phyloP scores from a whole-genome alignment of 2,888 invertebrate genomes.

The Tubiluchus corallicola region DNA sequence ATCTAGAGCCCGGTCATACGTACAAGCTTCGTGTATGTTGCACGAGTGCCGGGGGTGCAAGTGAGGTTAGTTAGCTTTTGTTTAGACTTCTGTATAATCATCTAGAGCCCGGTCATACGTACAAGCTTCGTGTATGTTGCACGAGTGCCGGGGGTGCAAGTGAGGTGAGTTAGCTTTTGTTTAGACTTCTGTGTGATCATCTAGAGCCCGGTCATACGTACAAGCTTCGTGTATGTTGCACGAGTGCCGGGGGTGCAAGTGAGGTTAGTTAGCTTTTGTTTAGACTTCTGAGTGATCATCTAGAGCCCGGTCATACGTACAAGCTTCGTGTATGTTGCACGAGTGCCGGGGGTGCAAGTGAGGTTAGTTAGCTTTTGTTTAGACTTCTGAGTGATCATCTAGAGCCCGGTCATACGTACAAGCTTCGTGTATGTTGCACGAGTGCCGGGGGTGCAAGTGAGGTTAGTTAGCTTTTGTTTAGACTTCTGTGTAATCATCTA shows the following conservation, averaged over 20 bases:
- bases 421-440: constrained; percentile 50
- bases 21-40: constrained; percentile 57
- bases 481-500: constrained; percentile 57
- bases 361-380: constrained; percentile 30
- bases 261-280: constrained; percentile 34
- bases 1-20: constrained; percentile 55
- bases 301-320: constrained; percentile 61
- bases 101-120: constrained; percentile 57
- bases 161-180: constrained; percentile 34
- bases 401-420: constrained; percentile 58
- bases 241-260: constrained; percentile 53
- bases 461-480: no score
- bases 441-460: constrained; percentile 56
- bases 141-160: constrained; percentile 53
- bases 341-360: constrained; percentile 54
- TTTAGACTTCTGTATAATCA: constrained; percentile 61
- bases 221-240: constrained; percentile 51
- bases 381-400: constrained; percentile 60
- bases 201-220: constrained; percentile 62
- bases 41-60: constrained; percentile 50
- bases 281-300: constrained; percentile 56
- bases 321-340: constrained; percentile 51
- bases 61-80: constrained; percentile 38
- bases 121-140: constrained; percentile 53
- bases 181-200: constrained; percentile 57